Percentiles rank a stretch among this genome's conserved stretches.
Evolutionary conservation across 2,888 invertebrate species (phyloP).

Genomic region (Callyntrura sp.): DNA sequence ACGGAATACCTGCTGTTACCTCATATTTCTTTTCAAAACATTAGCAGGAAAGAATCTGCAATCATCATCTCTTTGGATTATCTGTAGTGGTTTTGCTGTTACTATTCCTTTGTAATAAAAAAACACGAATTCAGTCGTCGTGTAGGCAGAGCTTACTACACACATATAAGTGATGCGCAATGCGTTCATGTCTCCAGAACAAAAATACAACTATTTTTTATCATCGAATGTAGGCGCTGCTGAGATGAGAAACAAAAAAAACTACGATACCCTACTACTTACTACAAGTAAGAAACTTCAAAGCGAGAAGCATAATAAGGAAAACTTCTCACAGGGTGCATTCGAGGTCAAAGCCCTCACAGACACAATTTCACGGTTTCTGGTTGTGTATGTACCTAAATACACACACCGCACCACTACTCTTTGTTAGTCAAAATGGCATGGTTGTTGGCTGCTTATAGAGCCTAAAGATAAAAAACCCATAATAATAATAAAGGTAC

Average conservation of each 20-base stretch:
- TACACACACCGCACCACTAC: conserved; percentile 28
- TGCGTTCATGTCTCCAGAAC: conserved; percentile 73
- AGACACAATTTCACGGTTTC: conserved; percentile 80
- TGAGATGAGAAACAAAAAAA: conserved; percentile 15
- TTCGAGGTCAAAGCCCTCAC: conserved; percentile 78
- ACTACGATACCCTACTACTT: not conserved
- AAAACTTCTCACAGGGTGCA: conserved; percentile 78
- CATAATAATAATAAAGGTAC: conserved; percentile 36
- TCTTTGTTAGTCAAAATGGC: conserved; percentile 40
- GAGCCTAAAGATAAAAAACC: conserved; percentile 38
- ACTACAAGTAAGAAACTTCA: conserved; percentile 35
- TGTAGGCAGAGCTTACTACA: not conserved
- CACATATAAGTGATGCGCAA: not conserved
- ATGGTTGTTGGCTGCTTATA: not conserved
- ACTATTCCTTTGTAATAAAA: conserved; percentile 17
- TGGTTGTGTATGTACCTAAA: conserved; percentile 41
- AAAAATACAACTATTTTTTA: conserved; percentile 58
- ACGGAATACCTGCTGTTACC: conserved; percentile 62
- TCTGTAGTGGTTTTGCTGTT: conserved; percentile 11
- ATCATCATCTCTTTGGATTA: conserved; percentile 36
- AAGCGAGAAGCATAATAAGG: conserved; percentile 50
- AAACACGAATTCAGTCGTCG: no score
- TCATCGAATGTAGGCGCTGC: not conserved
- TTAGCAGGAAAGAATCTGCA: conserved; percentile 53
- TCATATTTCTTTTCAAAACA: conserved; percentile 37